Percentiles rank a stretch among this genome's conserved stretches.
Evolutionary conservation across 2,888 invertebrate genomes (phyloP).

Genomic region (Halocaridina rubra): DNA sequence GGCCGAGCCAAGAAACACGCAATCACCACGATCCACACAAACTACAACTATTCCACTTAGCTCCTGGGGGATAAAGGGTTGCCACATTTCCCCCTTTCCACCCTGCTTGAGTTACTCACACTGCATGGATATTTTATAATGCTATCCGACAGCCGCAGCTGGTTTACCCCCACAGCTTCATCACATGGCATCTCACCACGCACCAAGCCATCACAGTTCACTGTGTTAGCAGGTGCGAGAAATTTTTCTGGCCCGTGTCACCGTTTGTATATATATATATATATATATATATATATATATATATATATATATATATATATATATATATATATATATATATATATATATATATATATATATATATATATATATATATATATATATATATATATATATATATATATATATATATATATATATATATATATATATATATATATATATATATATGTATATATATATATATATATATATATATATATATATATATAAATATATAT

Average conservation of each 20-base stretch:
- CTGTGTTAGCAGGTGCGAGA: too few species aligned
- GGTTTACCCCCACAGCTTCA: too few species aligned
- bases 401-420: constrained; percentile 6
- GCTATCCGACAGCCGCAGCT: too few species aligned
- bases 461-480: neutral
- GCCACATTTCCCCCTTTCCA: too few species aligned
- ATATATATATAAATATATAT: neutral
- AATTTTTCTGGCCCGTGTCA: neutral
- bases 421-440: neutral
- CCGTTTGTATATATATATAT: neutral
- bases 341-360: too few species aligned
- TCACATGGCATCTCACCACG: neutral
- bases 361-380: too few species aligned
- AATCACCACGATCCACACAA: neutral
- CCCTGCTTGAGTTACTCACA: too few species aligned
- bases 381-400: constrained; percentile 2
- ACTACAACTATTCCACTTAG: neutral
- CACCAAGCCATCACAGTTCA: neutral
- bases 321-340: too few species aligned
- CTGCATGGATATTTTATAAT: neutral
- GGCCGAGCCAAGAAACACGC: too few species aligned
- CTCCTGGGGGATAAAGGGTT: too few species aligned
- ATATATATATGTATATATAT: neutral
- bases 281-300: constrained; percentile 6
- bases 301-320: too few species aligned